phyloP scores from a whole-genome alignment of 2,888 invertebrate genomes.

The Tetropium fuscum region DNA sequence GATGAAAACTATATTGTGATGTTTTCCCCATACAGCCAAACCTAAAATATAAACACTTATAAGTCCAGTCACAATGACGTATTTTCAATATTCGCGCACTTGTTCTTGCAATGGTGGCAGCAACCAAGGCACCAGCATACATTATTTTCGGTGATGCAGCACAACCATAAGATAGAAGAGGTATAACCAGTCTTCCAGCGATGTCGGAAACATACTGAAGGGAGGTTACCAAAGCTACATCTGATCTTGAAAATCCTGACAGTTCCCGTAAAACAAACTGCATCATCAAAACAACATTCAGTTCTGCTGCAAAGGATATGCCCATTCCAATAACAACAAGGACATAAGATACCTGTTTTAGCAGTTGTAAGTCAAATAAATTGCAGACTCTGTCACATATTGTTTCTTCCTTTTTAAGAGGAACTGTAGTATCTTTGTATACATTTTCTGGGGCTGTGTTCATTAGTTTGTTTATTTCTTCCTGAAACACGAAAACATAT shows the following conservation, averaged over 20 bases:
- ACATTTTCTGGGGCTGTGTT: constrained; percentile 29
- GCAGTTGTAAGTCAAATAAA: constrained; percentile 59
- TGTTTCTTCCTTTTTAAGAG: constrained; percentile 30
- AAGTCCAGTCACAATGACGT: neutral
- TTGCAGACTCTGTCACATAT: constrained; percentile 49
- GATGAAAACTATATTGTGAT: constrained; percentile 45
- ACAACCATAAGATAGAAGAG: constrained; percentile 58
- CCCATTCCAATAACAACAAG: constrained; percentile 61
- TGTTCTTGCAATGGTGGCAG: constrained; percentile 61
- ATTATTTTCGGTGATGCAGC: constrained; percentile 60
- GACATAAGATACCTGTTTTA: constrained; percentile 57
- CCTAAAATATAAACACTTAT: constrained; percentile 44
- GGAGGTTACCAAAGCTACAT: constrained; percentile 62
- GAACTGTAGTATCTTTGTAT: constrained; percentile 56
- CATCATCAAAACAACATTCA: constrained; percentile 66
- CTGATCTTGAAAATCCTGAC: constrained; percentile 55
- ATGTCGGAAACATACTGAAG: constrained; percentile 64
- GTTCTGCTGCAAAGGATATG: constrained; percentile 66
- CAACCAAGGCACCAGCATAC: constrained; percentile 60
- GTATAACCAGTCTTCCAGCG: constrained; percentile 61
- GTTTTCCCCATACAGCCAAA: constrained; percentile 50
- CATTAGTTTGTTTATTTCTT: constrained; percentile 31
- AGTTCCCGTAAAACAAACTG: constrained; percentile 65
- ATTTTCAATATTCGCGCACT: constrained; percentile 49
- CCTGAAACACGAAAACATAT: constrained; percentile 30